Percentiles rank a stretch among this genome's conserved stretches.
Conservation (phyloP, 2,888 invertebrate genomes). For the Platycheirus albimanus region DNA sequence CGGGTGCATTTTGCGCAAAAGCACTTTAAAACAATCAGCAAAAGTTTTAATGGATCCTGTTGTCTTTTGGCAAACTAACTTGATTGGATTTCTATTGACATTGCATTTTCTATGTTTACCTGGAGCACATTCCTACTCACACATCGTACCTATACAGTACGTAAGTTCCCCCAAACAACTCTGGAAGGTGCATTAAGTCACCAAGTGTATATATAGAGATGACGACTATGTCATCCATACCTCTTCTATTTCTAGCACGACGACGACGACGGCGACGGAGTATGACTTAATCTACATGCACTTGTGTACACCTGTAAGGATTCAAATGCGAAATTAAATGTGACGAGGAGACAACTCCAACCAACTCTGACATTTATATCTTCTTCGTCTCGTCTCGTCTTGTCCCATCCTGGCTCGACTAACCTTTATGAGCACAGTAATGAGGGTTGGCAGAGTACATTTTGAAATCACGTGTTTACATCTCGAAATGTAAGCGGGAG, state of each 20-base stretch:
- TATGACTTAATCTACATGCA: slow-evolving; percentile 51
- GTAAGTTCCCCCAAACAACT: neutral
- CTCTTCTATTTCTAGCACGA: neutral
- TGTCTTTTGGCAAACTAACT: slow-evolving; percentile 73
- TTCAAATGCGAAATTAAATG: slow-evolving; percentile 55
- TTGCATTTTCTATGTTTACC: slow-evolving; percentile 74
- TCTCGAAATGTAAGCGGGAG: slow-evolving; percentile 30
- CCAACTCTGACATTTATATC: slow-evolving; percentile 26
- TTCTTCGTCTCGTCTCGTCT: no score
- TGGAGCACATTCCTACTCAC: slow-evolving; percentile 32
- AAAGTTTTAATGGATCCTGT: slow-evolving; percentile 74
- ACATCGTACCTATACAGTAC: slow-evolving; percentile 1
- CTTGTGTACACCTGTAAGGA: slow-evolving; percentile 50
- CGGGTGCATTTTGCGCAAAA: slow-evolving; percentile 71
- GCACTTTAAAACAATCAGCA: slow-evolving; percentile 74
- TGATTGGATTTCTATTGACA: slow-evolving; percentile 74
- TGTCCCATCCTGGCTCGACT: no score
- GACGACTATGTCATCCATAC: slow-evolving; percentile 38
- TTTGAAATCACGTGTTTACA: slow-evolving; percentile 52
- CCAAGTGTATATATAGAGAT: slow-evolving; percentile 22
- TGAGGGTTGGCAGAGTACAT: slow-evolving; percentile 36
- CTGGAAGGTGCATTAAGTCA: slow-evolving; percentile 64
- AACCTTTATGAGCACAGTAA: slow-evolving; percentile 24
- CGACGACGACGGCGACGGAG: no score
- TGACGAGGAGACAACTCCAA: slow-evolving; percentile 40